phyloP scores from a whole-genome alignment of 2,888 invertebrate genomes.

The Drosophila borealis region DNA sequence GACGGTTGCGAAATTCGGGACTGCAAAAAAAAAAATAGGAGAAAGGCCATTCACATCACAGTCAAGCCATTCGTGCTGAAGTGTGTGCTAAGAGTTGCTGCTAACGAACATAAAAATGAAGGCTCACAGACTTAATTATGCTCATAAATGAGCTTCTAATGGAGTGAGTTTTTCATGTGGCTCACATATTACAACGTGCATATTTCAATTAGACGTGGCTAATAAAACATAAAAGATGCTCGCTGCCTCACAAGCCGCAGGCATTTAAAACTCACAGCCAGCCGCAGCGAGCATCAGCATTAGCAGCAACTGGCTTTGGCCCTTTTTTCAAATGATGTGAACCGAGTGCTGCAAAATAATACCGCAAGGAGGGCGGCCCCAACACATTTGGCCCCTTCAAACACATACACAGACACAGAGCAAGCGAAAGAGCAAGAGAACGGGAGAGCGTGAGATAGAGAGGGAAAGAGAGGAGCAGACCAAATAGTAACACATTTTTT shows the following conservation, averaged over 20 bases:
- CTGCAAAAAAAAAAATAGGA: background rate
- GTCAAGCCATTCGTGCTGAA: background rate
- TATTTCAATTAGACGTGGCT: slow-evolving; percentile 70
- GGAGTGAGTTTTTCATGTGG: slow-evolving; percentile 37
- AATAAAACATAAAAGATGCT: slow-evolving; percentile 70
- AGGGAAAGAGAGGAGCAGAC: slow-evolving; percentile 4
- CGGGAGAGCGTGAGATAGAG: background rate
- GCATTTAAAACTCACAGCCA: slow-evolving; percentile 34
- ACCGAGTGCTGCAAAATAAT: slow-evolving; percentile 48
- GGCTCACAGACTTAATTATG: slow-evolving; percentile 41
- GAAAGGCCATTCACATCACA: background rate
- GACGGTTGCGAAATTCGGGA: background rate
- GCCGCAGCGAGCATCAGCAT: slow-evolving; percentile 21
- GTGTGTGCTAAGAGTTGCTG: slow-evolving; percentile 8
- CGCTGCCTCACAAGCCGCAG: slow-evolving; percentile 30
- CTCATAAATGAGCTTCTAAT: slow-evolving; percentile 37
- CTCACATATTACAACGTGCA: slow-evolving; percentile 27
- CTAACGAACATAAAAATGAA: slow-evolving; percentile 8
- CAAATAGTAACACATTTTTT: slow-evolving; percentile 65
- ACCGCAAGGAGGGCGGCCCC: slow-evolving; percentile 39
- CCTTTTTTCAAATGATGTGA: slow-evolving; percentile 45
- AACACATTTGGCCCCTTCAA: slow-evolving; percentile 56
- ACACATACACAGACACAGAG: slow-evolving; percentile 2
- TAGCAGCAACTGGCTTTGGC: slow-evolving; percentile 15
- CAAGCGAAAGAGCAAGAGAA: background rate